Base-by-base conservation (phyloP, 1,140 invertebrate genomes). In the Drosophila nikananu region DNA sequence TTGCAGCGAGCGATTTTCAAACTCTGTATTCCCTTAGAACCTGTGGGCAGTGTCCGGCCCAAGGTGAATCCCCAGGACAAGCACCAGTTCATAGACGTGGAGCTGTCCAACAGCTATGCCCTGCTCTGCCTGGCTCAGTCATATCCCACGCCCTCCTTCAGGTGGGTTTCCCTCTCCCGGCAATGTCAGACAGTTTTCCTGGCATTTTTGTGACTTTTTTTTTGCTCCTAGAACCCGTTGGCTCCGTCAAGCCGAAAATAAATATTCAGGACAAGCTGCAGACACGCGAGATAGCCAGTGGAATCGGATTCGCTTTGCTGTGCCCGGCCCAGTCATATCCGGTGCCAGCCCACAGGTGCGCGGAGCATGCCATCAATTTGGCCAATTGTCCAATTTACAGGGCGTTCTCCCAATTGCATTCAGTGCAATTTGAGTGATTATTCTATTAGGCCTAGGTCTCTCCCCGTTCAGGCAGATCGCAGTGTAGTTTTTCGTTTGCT, bases 31-130 rank as follows among this genome's bases (percentile, higher is more conserved):
- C 21, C 39, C 27, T 12, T 93, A 97, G 97, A 97, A 83, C 96
- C 96, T 25, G 95, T 97, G 77, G 95, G 95, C 91, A 95, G 95
- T 81, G 96, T 96, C 65, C 94, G 95, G 48, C 97, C 97, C 32
- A 96, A 96, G 93, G 95, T 97, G 44, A 93, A 93, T 61, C 46
- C 76, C 0, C 90, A 90, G 60, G 92, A 92, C 64, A 92, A 93
- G 91, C 96, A 96, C 48, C 95, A 95, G 75, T 95, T 92, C 65
- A 80, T 92, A 41, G 91, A 92, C 62, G 80, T 91, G 94, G 70
- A 96, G 95, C 92, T 94, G 94, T 91, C 95, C 94, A 94, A 94
- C 94, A 82, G 95, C 94, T 72, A 95, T 95, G 87, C 94, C 93
- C 77, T 94, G 93, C 86, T 94, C 91, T 87, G 93, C 93, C 80